Base-by-base conservation (phyloP, 2,888 invertebrate genomes). In the Cepaea hortensis region DNA sequence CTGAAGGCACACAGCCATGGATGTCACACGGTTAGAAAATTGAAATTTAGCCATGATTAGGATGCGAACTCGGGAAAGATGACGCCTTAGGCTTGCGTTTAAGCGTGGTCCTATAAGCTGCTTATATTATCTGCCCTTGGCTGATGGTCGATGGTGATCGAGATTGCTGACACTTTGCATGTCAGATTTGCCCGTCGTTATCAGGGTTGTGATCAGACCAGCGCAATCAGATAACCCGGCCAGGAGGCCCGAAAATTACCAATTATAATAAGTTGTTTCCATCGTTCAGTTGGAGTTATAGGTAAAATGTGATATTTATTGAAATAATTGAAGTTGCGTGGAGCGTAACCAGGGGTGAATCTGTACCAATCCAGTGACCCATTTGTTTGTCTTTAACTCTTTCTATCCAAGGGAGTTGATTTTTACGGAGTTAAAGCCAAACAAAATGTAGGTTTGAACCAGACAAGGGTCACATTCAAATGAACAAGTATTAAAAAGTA, bases 1-100 rank as follows among this genome's bases (percentile, higher is more conserved):
- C 15, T 68, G 50, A 81, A 70, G 18, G 68, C 68, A 20, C 23
- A 3, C 18, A 18, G 70, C 11, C 68, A 6, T 4, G 23, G 46
- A 48, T 81, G 81, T 68, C 62, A 81, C 20, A 46, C 7, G 70
- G 50, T 23, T 50, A 46, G 85, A 61, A 85, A 79, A 85, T 85
- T 85, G 85, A 85, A 85, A 85, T 79, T 79, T 85, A 79, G 68
- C 85, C 20, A 15, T 79, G 85, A 85, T 85, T 77, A 85, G 85
- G 85, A 55, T 85, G 77, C 68, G 72, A 77, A 48, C 50, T 65
- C 15, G 79, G 79, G 23, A 77, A 77, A 18, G 18, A 15, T 18
- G 15, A 15, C 18, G 77, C 85, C 85, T 79, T 18, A 48, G 85
- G 85, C 85, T 6, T 70, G 55, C 70, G 35, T 79, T 85, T 85